Percentiles rank a stretch among this genome's conserved stretches.
Evolutionary conservation across 2,797 vertebrate genomes (phyloP).

Genomic region (Botia kubotai): DNA sequence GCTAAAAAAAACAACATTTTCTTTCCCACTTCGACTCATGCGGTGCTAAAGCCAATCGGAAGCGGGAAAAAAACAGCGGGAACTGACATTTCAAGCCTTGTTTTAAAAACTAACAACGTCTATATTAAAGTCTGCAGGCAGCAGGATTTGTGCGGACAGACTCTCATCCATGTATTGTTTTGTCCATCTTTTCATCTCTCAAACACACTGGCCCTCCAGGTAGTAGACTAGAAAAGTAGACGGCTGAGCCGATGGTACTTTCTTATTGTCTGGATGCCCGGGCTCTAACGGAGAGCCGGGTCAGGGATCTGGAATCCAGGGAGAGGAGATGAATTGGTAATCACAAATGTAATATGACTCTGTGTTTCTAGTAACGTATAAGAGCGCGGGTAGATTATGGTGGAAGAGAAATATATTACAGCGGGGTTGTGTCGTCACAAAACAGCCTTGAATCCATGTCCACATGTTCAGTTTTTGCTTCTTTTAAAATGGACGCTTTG

Average conservation of each 20-base stretch:
- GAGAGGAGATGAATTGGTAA: constrained; percentile 25
- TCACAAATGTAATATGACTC: constrained; percentile 19
- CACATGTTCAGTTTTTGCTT: neutral
- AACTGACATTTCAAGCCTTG: constrained; percentile 35
- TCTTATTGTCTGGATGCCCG: constrained; percentile 22
- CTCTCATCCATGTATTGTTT: constrained; percentile 33
- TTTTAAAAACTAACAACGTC: constrained; percentile 19
- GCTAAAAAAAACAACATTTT: neutral
- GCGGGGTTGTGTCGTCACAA: neutral
- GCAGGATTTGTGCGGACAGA: constrained; percentile 26
- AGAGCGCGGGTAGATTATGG: constrained; percentile 16
- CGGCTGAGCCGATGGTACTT: neutral
- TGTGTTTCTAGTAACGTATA: constrained; percentile 27
- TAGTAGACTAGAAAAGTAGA: constrained; percentile 29
- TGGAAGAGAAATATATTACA: constrained; percentile 59
- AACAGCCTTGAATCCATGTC: constrained; percentile 5
- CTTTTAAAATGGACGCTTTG: neutral
- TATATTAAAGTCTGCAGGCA: constrained; percentile 38
- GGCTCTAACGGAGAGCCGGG: neutral
- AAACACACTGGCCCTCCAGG: constrained; percentile 32
- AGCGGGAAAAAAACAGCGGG: neutral
- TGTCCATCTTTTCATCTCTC: constrained; percentile 45
- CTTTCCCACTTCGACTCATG: neutral
- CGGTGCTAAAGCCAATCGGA: constrained; percentile 10
- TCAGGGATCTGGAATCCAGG: constrained; percentile 41